These are phyloP conservation scores for Watsonalla cultraria DNA, from an alignment of 2,888 invertebrate species.

Conservation along the genomic window DNA sequence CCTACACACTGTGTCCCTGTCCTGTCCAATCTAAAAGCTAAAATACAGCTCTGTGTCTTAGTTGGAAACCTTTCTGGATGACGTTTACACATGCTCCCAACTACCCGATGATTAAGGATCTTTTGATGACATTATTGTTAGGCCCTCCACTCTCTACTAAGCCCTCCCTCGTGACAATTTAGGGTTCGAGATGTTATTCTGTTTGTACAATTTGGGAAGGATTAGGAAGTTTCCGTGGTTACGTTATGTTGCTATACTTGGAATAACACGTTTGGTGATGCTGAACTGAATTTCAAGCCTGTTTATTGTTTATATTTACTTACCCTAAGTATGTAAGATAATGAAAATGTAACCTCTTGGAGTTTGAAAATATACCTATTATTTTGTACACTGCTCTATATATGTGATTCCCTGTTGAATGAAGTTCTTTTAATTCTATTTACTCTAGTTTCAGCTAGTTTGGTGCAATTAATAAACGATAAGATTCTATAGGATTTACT, in stretches of 20 bases:
- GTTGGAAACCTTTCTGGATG: conserved; percentile 11
- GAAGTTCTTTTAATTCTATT: no score
- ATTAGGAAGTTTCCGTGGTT: background rate
- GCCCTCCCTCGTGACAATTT: conserved; percentile 17
- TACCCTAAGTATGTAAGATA: no score
- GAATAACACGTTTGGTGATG: background rate
- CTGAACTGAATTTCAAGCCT: background rate
- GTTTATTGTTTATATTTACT: background rate
- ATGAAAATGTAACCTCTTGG: no score
- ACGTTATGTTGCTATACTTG: background rate
- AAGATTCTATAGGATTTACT: no score
- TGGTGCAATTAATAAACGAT: no score
- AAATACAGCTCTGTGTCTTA: conserved; percentile 3
- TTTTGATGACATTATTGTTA: conserved; percentile 41
- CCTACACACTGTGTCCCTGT: conserved; percentile 22
- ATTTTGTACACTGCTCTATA: no score
- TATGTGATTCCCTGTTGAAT: no score
- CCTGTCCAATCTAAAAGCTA: no score
- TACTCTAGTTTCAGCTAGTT: no score
- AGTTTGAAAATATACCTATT: no score
- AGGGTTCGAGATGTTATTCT: conserved; percentile 24
- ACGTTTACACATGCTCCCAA: conserved; percentile 11
- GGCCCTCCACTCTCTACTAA: background rate
- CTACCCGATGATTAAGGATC: conserved; percentile 37
- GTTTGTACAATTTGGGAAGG: conserved; percentile 7